These are phyloP conservation scores for Epizoanthus fatuus DNA, from an alignment of 92 coral and sea anemone species.

Conservation along the genomic window DNA sequence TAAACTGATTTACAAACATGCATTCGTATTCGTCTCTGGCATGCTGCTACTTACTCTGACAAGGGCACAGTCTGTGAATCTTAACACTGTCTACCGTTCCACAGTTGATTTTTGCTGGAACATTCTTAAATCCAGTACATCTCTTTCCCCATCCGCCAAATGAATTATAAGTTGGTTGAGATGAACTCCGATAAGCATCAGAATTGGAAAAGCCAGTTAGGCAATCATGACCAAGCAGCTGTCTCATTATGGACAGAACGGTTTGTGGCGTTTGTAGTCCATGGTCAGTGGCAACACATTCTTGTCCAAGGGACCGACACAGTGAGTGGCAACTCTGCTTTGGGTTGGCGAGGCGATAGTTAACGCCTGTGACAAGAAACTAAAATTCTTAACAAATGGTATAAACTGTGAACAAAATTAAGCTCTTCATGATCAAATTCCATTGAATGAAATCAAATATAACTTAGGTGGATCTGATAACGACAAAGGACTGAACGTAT, in stretches of 20 bases:
- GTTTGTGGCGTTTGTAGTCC: conserved; percentile 1
- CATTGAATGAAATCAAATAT: no score
- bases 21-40: no score
- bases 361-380: conserved; percentile 4
- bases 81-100: no score
- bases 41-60: conserved; percentile 20
- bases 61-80: conserved; percentile 25
- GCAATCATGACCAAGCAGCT: conserved; percentile 24
- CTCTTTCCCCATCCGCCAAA: not conserved
- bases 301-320: conserved; percentile 1
- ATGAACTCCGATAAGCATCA: not conserved
- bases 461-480: no score
- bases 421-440: no score
- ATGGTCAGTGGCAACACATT: conserved; percentile 15
- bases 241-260: not conserved
- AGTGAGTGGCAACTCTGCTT: conserved; percentile 8
- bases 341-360: conserved; percentile 1
- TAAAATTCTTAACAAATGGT: not conserved
- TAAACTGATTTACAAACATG: no score
- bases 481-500: no score
- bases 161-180: not conserved
- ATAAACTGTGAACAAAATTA: no score
- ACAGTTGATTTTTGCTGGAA: not conserved
- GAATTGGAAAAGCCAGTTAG: not conserved
- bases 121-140: conserved; percentile 19